A percentile compares a stretch with the other conserved stretches of the same genome.
Evolutionary conservation across 2,113 vertebrate species (phyloP).

Genomic region (Brachirus orientalis): DNA sequence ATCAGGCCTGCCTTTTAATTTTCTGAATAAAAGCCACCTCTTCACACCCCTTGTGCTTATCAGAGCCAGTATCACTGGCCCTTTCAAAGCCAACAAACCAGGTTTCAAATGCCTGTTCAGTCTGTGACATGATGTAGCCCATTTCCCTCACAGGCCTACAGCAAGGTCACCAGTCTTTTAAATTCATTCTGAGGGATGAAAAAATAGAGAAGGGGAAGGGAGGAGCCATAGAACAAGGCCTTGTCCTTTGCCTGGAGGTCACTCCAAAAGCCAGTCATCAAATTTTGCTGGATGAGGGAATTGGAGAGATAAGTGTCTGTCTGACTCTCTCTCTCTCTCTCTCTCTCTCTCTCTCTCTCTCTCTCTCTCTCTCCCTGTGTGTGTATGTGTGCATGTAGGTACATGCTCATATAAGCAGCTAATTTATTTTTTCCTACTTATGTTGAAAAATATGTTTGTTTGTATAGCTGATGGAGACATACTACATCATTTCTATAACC

Average conservation of each 20-base stretch:
- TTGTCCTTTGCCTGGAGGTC: constrained; percentile 92
- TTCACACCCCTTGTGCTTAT: constrained; percentile 84
- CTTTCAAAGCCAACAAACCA: constrained; percentile 93
- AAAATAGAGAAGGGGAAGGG: constrained; percentile 79
- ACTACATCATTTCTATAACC: constrained; percentile 78
- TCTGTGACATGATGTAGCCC: constrained; percentile 94
- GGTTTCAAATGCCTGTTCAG: constrained; percentile 91
- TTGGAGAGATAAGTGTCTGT: constrained; percentile 73
- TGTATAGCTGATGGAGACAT: constrained; percentile 49
- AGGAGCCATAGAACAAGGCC: constrained; percentile 87
- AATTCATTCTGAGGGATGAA: constrained; percentile 91
- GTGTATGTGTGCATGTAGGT: constrained; percentile 54
- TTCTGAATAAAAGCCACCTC: constrained; percentile 86
- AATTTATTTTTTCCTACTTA: constrained; percentile 35
- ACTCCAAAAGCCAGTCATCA: constrained; percentile 88
- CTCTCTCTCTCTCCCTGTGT: too few relatives aligned
- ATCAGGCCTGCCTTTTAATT: constrained; percentile 91
- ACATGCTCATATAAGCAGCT: constrained; percentile 15
- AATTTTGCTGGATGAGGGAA: constrained; percentile 85
- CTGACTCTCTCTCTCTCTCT: neutral
- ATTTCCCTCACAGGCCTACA: constrained; percentile 93
- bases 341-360: too few relatives aligned
- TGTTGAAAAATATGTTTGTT: constrained; percentile 37
- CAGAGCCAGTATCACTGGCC: constrained; percentile 84
- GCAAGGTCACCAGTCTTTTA: constrained; percentile 97